phyloP scores from a whole-genome alignment of 2,888 invertebrate species.

The Idaea biselata region DNA sequence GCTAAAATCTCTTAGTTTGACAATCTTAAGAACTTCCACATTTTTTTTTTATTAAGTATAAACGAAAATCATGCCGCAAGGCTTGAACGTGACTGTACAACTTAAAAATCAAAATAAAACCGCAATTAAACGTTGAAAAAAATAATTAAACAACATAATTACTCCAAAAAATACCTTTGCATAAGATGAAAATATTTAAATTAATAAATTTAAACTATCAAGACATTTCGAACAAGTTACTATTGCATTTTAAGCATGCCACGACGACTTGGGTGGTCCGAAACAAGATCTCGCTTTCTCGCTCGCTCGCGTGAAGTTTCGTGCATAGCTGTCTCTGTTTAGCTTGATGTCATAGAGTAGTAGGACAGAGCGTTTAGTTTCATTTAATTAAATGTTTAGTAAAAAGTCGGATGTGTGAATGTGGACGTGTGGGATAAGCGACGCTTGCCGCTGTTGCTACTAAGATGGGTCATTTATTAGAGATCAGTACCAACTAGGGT shows the following conservation, averaged over 20 bases:
- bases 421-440: neutral
- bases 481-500: too few species aligned
- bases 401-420: conserved; percentile 10
- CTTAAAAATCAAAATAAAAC: conserved; percentile 21
- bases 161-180: conserved; percentile 29
- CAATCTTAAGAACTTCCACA: too few species aligned
- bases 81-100: neutral
- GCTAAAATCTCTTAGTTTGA: too few species aligned
- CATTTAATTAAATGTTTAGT: conserved; percentile 19
- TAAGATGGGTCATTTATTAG: neutral
- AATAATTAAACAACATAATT: conserved; percentile 26
- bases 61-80: too few species aligned
- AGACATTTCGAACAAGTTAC: conserved; percentile 48
- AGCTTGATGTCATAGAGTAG: conserved; percentile 55
- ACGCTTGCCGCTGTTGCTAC: neutral
- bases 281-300: conserved; percentile 37
- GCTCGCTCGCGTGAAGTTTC: conserved; percentile 28
- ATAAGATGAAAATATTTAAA: conserved; percentile 32
- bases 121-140: conserved; percentile 22
- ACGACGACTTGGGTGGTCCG: conserved; percentile 71
- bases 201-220: conserved; percentile 55
- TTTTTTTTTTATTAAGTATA: too few species aligned
- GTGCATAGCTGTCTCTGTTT: conserved; percentile 24
- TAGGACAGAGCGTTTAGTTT: conserved; percentile 16
- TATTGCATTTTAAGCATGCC: conserved; percentile 61